Evolutionary conservation across 1,140 invertebrate genomes (phyloP), one percentile per base, ranked within the genome.

Genomic region (Grapholita molesta): DNA sequence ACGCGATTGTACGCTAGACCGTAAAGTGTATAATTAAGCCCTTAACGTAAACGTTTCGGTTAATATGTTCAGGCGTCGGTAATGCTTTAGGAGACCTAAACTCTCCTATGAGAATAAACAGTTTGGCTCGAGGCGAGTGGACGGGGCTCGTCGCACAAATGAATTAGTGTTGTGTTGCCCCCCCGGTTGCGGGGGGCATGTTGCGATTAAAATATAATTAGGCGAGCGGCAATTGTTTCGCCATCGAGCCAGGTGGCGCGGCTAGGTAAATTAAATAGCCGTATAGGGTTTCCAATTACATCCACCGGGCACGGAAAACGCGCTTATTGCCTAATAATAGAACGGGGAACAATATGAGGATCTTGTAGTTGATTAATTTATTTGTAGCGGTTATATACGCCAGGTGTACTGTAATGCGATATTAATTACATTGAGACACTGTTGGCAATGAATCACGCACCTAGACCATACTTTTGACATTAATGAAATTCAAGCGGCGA

Each of bases 141-240:
- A 70, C 82, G 77, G 75, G 79, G 77, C 79, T 74, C 76, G 79
- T 76, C 82, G 76, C 78, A 83, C 86, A 85, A 89, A 89, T 89
- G 85, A 89, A 87, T 89, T 90, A 89, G 83, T 85, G 81, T 81
- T 75, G 79, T 78, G 64, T 28, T 18, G 5, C n/a, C 15, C 32
- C 30, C 21, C 61, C 64, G 69, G 52, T 67, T 35, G 52, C 53
- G 70, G 33, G 18, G 79, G 83, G 79, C 78, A 75, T 78, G 85
- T 87, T 82, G 81, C 84, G 87, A 91, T 91, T 91, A 91, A 91
- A 89, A 91, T 86, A 91, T 89, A 91, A 91, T 89, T 91, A 91
- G 86, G 84, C 83, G 83, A 75, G 77, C 82, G 84, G 84, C 86
- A 88, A 91, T 91, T 84, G 85, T 89, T 89, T 89, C 82, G 77